Evolutionary conservation across 2,888 invertebrate genomes (phyloP), one percentile per base, ranked within the genome.

Genomic region (Tenthredo amoena): DNA sequence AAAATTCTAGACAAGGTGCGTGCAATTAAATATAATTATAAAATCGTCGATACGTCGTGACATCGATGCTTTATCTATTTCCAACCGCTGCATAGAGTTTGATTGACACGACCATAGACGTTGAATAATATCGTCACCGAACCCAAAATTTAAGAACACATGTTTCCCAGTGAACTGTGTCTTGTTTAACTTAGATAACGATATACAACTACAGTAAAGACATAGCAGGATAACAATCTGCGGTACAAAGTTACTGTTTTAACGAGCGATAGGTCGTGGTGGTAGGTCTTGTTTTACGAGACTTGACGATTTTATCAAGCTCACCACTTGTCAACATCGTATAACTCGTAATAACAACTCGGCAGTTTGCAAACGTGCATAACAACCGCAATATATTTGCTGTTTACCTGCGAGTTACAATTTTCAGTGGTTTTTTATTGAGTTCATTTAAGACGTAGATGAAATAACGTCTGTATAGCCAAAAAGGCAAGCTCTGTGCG

Each of bases 251-350:
- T 50, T 47, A 47, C 26, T 31, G 31, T 76, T 74, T 76, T 62
- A 76, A 76, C 76, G 76, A 76, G 37, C 47, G 47, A 76, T 47
- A 15, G 76, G 47, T 21, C 76, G 43, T 47, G 47, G 43, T 76
- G 15, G 26, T 26, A 26, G 43, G 12, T 26, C 26, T 76, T 37
- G 76, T 76, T 76, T 76, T 47, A 47, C 76, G 47, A 76, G 43
- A 43, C 76, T 76, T 26, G 43, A 76, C 76, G 76, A 76, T 76
- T 76, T 15, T 47, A 76, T 50, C 43, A 76, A 50, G 76, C 76
- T 26, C 31, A 43, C 47, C 50, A 47, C 76, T 76, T 47, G 47
- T 76, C 76, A 47, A 43, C 37, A 31, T 76, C 76, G 76, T 47
- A 76, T 47, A 43, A 76, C 76, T 76, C 47, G 62, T 31, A 71